phyloP scores from a whole-genome alignment of 2,113 vertebrate genomes.

The Pyxicephalus adspersus region DNA sequence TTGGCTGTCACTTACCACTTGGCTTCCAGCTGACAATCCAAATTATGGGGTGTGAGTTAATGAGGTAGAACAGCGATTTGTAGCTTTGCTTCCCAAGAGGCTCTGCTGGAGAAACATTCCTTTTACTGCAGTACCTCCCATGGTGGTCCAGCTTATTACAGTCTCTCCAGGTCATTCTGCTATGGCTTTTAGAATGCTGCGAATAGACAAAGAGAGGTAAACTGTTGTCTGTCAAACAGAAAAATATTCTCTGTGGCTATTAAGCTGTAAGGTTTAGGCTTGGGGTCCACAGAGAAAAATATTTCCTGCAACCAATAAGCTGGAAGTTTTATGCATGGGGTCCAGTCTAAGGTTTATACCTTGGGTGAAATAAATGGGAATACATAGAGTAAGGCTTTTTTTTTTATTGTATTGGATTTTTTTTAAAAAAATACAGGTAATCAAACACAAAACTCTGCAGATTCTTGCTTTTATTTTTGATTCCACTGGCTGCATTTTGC shows the following conservation, averaged over 20 bases:
- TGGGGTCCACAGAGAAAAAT: background rate
- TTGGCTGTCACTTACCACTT: constrained; percentile 24
- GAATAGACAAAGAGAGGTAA: background rate
- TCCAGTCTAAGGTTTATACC: background rate
- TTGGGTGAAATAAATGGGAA: background rate
- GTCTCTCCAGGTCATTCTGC: constrained; percentile 35
- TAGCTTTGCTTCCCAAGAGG: constrained; percentile 40
- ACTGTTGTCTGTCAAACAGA: constrained; percentile 12
- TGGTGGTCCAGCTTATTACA: constrained; percentile 46
- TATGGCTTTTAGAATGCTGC: constrained; percentile 20
- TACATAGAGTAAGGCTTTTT: background rate
- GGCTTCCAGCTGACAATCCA: constrained; percentile 34
- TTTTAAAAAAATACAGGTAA: too few species aligned
- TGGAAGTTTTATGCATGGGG: too few species aligned
- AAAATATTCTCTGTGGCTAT: background rate
- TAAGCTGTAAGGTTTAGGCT: too few species aligned
- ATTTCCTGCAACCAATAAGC: too few species aligned
- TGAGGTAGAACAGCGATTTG: constrained; percentile 45
- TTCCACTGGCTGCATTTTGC: too few species aligned
- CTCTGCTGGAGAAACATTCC: constrained; percentile 29
- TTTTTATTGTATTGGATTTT: too few species aligned
- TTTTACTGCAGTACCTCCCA: constrained; percentile 31
- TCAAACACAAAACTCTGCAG: too few species aligned
- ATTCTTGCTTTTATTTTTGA: too few species aligned
- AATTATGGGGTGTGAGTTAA: constrained; percentile 41